phyloP scores from a whole-genome alignment of 2,113 vertebrate genomes.

The Oplegnathus fasciatus region DNA sequence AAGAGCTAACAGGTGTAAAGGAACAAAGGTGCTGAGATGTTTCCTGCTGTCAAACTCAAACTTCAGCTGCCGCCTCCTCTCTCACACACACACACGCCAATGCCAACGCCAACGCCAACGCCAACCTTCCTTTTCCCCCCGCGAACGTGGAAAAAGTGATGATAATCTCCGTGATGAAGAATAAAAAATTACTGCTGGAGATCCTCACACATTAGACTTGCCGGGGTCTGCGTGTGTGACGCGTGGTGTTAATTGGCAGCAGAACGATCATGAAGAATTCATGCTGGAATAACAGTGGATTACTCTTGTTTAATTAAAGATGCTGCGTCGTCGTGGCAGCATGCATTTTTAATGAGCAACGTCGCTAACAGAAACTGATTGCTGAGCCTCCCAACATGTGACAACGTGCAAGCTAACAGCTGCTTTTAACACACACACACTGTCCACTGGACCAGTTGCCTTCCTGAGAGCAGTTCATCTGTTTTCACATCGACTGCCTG shows the following conservation, averaged over 20 bases:
- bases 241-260: constrained; percentile 72
- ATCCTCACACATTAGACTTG: constrained; percentile 20
- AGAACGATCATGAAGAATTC: constrained; percentile 79
- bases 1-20: constrained; percentile 25
- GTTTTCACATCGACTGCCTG: constrained; percentile 24
- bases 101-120: too few species aligned
- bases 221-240: constrained; percentile 5
- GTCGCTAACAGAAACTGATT: constrained; percentile 72
- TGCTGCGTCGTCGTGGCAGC: constrained; percentile 65
- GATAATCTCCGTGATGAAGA: constrained; percentile 11
- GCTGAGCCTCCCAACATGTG: constrained; percentile 58
- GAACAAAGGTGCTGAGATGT: not conserved
- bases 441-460: constrained; percentile 13
- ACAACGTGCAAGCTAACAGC: constrained; percentile 32
- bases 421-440: constrained; percentile 26
- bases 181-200: not conserved
- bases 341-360: constrained; percentile 80
- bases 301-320: constrained; percentile 82
- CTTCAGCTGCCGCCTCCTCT: not conserved
- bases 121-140: not conserved
- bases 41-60: constrained; percentile 12
- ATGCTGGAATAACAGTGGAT: constrained; percentile 78
- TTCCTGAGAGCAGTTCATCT: constrained; percentile 19
- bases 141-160: not conserved
- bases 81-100: not conserved